A percentile compares a stretch with the other conserved stretches of the same genome.
phyloP scores from a whole-genome alignment of 1,140 invertebrate species.

The Drosophila mojavensis region DNA sequence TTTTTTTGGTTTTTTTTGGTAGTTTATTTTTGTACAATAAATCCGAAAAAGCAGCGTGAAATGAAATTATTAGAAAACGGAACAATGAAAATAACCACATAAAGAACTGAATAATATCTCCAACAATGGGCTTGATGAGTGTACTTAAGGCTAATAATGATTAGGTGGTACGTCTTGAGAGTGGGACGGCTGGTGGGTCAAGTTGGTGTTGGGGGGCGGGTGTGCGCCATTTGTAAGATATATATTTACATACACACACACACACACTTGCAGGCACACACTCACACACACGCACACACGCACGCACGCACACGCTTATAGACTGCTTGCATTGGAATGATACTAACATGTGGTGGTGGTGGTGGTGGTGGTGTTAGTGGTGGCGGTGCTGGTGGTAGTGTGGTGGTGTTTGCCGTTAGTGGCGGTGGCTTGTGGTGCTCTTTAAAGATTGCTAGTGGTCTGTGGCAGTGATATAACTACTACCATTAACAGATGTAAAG shows the following conservation, averaged over 20 bases:
- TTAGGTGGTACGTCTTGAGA: slow-evolving; percentile 34
- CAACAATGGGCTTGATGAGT: slow-evolving; percentile 73
- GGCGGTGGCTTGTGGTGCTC: background rate
- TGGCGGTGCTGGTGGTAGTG: slow-evolving; percentile 2
- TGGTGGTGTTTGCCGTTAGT: slow-evolving; percentile 1
- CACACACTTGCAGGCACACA: slow-evolving; percentile 2
- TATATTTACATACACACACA: no score
- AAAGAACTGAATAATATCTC: slow-evolving; percentile 73
- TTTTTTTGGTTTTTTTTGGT: slow-evolving; percentile 26
- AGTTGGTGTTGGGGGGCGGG: slow-evolving; percentile 11
- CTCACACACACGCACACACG: slow-evolving; percentile 3
- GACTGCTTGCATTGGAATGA: slow-evolving; percentile 10
- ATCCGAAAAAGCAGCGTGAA: slow-evolving; percentile 84
- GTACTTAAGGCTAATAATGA: slow-evolving; percentile 70
- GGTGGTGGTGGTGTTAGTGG: slow-evolving; percentile 4
- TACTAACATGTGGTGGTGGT: slow-evolving; percentile 16
- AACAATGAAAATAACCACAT: slow-evolving; percentile 80
- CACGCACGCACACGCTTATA: background rate
- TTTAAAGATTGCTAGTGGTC: no score
- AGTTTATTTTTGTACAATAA: slow-evolving; percentile 65
- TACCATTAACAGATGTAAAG: slow-evolving; percentile 24
- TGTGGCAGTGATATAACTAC: slow-evolving; percentile 17
- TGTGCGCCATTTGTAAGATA: slow-evolving; percentile 13
- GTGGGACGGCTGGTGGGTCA: background rate
- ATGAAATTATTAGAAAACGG: slow-evolving; percentile 78